Evolutionary conservation across 2,888 invertebrate species (phyloP).

Genomic region (Machimus atricapillus): DNA sequence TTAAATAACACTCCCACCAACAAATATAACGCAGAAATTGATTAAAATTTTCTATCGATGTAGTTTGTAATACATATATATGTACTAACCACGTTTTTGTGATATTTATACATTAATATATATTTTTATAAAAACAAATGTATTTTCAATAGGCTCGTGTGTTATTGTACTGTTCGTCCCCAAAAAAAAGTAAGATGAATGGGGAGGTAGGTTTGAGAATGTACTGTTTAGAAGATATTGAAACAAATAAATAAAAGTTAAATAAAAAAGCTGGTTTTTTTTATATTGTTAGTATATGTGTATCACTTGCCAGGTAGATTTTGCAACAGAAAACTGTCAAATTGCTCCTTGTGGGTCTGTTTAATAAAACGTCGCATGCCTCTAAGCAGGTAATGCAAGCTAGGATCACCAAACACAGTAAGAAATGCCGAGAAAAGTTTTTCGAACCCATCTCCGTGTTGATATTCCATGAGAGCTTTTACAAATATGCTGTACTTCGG

Average conservation of each 20-base stretch:
- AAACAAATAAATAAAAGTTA: not conserved
- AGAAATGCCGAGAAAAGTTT: not conserved
- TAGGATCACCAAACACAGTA: not conserved
- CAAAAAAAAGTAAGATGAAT: not conserved
- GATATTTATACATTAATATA: conserved; percentile 36
- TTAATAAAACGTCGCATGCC: conserved; percentile 20
- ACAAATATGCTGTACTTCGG: not conserved
- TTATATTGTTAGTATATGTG: not conserved
- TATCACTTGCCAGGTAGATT: not conserved
- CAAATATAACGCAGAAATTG: not conserved
- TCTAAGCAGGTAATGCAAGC: conserved; percentile 1
- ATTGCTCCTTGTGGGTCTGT: not conserved
- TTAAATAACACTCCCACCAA: conserved; percentile 30
- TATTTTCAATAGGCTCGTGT: conserved; percentile 8
- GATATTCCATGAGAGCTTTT: not conserved
- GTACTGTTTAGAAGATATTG: not conserved
- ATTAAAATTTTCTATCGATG: conserved; percentile 10
- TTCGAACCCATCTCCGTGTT: not conserved
- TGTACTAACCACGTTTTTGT: conserved; percentile 36
- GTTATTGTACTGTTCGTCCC: not conserved
- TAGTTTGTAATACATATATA: not conserved
- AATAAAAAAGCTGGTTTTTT: not conserved
- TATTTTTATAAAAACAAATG: conserved; percentile 26
- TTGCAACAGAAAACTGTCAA: not conserved
- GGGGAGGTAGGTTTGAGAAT: not conserved